Conservation (phyloP, 2,888 invertebrate genomes). For the Aricia artaxerxes region DNA sequence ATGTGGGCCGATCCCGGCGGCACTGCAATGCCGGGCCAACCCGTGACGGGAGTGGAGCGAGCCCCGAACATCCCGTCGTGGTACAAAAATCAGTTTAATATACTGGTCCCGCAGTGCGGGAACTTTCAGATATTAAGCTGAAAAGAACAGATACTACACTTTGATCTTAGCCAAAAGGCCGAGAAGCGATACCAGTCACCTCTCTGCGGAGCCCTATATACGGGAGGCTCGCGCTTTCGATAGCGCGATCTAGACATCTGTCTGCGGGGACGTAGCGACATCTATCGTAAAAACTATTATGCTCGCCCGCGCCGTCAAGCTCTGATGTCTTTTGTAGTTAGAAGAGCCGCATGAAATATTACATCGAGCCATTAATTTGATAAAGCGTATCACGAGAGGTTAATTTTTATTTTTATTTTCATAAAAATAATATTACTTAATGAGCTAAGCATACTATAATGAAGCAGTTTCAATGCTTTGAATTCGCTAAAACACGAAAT, state of each 20-base stretch:
- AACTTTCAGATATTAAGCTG: slow-evolving; percentile 30
- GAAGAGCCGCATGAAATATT: too few relatives aligned
- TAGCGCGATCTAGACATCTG: slow-evolving; percentile 2
- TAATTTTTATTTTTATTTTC: too few relatives aligned
- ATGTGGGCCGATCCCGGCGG: slow-evolving; percentile 30
- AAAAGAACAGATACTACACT: slow-evolving; percentile 30
- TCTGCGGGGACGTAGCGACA: background rate
- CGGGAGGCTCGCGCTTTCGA: background rate
- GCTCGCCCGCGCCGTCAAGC: too few relatives aligned
- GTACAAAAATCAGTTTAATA: too few relatives aligned
- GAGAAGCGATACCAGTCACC: background rate
- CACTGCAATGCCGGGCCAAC: slow-evolving; percentile 31
- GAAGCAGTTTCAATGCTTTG: too few relatives aligned
- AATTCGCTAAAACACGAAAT: too few relatives aligned
- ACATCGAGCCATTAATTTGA: too few relatives aligned
- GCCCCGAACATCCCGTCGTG: slow-evolving; percentile 21
- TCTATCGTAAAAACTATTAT: background rate
- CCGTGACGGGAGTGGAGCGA: slow-evolving; percentile 31
- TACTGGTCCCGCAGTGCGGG: background rate
- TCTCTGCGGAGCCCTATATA: background rate
- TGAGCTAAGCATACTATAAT: too few relatives aligned
- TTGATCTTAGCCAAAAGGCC: slow-evolving; percentile 28
- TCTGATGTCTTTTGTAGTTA: too few relatives aligned
- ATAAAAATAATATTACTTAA: too few relatives aligned
- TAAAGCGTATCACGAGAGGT: too few relatives aligned